Evolutionary conservation across 2,797 vertebrate species (phyloP).

Genomic region (Stomatorhinus walkeri): DNA sequence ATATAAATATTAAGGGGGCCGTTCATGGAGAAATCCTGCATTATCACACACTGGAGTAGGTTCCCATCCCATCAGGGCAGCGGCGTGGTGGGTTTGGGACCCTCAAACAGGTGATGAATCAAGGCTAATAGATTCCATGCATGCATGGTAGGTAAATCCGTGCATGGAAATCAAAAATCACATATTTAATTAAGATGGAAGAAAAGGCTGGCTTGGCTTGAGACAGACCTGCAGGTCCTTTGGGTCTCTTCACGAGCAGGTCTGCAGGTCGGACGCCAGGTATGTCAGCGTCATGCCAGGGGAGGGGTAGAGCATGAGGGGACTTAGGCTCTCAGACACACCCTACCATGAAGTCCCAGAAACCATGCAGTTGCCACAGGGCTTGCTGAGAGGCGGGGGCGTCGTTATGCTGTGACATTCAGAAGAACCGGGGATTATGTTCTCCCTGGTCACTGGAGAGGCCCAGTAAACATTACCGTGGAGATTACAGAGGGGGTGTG

Average conservation of each 20-base stretch:
- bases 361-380: slow-evolving; percentile 40
- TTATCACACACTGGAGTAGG: neutral
- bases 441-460: slow-evolving; percentile 42
- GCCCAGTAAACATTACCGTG: slow-evolving; percentile 31
- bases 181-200: neutral
- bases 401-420: slow-evolving; percentile 50
- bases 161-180: neutral
- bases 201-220: neutral
- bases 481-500: slow-evolving; percentile 32
- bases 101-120: neutral
- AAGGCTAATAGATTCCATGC: neutral
- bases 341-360: slow-evolving; percentile 39
- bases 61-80: neutral
- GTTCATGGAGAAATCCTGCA: neutral
- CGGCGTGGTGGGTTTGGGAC: neutral
- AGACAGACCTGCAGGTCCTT: neutral
- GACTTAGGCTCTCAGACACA: slow-evolving; percentile 39
- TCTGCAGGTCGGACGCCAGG: neutral
- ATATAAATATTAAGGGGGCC: neutral
- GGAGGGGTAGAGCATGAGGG: slow-evolving; percentile 43
- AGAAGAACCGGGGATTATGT: slow-evolving; percentile 50
- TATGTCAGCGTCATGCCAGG: slow-evolving; percentile 46
- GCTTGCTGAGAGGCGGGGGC: slow-evolving; percentile 43
- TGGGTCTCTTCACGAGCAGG: neutral
- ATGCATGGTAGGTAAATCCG: neutral